Evolutionary conservation across 2,113 vertebrate genomes (phyloP).

Genomic region (Hemiscyllium ocellatum): DNA sequence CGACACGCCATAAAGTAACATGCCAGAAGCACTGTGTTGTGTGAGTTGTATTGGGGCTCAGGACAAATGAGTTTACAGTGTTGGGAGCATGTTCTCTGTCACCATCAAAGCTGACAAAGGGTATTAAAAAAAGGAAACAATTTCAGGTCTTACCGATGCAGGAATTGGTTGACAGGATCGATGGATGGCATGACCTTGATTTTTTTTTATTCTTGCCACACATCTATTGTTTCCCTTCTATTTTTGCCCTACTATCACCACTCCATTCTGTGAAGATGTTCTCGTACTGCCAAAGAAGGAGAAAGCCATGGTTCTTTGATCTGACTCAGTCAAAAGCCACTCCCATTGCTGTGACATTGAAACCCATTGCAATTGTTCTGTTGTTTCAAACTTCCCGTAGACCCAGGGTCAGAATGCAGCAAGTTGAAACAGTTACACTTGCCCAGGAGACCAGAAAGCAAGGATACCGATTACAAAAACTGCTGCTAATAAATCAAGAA

Average conservation of each 20-base stretch:
- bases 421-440: not conserved
- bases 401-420: not conserved
- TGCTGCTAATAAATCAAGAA: not conserved
- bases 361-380: too few relatives aligned
- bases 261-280: not conserved
- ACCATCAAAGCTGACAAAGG: not conserved
- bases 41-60: not conserved
- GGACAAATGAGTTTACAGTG: not conserved
- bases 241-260: not conserved
- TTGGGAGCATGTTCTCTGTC: not conserved
- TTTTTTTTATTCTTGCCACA: not conserved
- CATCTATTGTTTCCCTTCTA: not conserved
- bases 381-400: not conserved
- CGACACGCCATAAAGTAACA: not conserved
- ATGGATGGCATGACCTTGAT: not conserved
- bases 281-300: not conserved
- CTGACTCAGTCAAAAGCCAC: not conserved
- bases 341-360: too few relatives aligned
- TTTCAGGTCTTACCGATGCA: not conserved
- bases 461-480: too few relatives aligned
- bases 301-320: not conserved
- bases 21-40: not conserved
- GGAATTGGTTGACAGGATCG: not conserved
- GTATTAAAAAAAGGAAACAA: not conserved
- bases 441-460: not conserved